Base-by-base conservation (phyloP, 2,797 vertebrate genomes). In the Trachurus trachurus region DNA sequence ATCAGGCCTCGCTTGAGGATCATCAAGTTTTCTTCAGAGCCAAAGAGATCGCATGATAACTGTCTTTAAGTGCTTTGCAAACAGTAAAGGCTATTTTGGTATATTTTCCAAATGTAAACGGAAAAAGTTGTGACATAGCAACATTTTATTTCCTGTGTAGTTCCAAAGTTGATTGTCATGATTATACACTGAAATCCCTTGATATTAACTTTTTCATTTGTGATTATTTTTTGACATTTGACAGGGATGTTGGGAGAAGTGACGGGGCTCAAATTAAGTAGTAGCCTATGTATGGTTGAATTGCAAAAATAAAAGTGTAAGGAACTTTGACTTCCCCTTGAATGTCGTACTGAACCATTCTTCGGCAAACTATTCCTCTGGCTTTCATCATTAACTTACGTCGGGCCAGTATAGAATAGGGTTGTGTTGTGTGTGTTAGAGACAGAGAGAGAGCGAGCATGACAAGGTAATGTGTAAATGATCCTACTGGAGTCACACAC, bases 401-500 rank as follows among this genome's bases (percentile, higher is more conserved):
- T 29, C 31, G 26, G 45, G 49, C 17, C 34, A 60, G 34, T 66
- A 59, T n/a, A 0, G 53, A 21, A 62, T 21, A n/a, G 49, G 26
- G 6, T 31, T 56, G 57, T 66, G 40, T 11, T 22, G 29, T 53
- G 40, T 4, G 11, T 42, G 40, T 42, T 42, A 13, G 40, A 42
- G 16, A 16, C 15, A 17, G 45, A 17, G 15, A 19, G 54, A 61
- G 22, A 56, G 49, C 61, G 39, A 80, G 45, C 54, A 42, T 69
- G 66, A 86, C 82, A 63, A 45, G 76, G 47, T 73, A 80, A 88
- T 52, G 72, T 80, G 83, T 74, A 66, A 61, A 83, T 81, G 76
- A 92, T 80, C 80, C 80, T 75, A 59, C 76, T 72, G 69, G 75
- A 80, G 74, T 86, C 87, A 37, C 62, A 50, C 80, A 63, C 79